Conservation (phyloP, 2,113 vertebrate genomes). For the Perca schrenkii region DNA sequence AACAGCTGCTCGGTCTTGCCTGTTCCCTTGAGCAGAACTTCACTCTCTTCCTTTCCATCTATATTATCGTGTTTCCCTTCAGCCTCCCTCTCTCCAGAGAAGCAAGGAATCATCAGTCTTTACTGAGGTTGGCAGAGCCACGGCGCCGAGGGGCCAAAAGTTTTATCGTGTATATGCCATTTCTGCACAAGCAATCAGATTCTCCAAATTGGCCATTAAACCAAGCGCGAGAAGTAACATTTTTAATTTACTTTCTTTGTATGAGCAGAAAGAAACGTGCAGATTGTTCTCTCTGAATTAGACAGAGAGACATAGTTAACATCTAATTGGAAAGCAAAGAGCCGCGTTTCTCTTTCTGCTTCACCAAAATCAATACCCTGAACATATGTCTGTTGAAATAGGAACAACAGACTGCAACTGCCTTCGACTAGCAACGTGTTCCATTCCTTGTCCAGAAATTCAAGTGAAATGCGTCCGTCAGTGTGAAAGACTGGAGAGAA, state of each 20-base stretch:
- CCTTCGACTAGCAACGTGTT: constrained; percentile 8
- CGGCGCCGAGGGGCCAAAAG: constrained; percentile 38
- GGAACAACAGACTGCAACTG: constrained; percentile 23
- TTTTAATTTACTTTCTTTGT: constrained; percentile 65
- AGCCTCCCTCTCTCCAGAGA: constrained; percentile 49
- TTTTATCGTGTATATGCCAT: constrained; percentile 68
- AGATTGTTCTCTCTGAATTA: constrained; percentile 45
- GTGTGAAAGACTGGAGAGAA: not conserved
- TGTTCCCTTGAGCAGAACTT: constrained; percentile 46
- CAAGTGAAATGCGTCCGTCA: not conserved
- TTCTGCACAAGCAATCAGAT: constrained; percentile 73
- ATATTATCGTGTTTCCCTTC: constrained; percentile 54
- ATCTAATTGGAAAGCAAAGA: constrained; percentile 48
- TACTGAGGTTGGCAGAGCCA: constrained; percentile 58
- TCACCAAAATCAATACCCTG: constrained; percentile 41
- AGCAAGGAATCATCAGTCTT: constrained; percentile 67
- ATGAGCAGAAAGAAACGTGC: constrained; percentile 33
- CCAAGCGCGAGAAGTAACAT: constrained; percentile 57
- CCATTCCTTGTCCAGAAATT: not conserved
- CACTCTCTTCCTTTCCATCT: constrained; percentile 52
- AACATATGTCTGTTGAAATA: constrained; percentile 33
- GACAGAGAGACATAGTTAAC: constrained; percentile 39
- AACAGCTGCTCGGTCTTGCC: constrained; percentile 35
- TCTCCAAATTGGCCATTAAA: constrained; percentile 72
- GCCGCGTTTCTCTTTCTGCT: constrained; percentile 24